Base-by-base conservation (phyloP, 2,797 vertebrate species). In the Sparus aurata region DNA sequence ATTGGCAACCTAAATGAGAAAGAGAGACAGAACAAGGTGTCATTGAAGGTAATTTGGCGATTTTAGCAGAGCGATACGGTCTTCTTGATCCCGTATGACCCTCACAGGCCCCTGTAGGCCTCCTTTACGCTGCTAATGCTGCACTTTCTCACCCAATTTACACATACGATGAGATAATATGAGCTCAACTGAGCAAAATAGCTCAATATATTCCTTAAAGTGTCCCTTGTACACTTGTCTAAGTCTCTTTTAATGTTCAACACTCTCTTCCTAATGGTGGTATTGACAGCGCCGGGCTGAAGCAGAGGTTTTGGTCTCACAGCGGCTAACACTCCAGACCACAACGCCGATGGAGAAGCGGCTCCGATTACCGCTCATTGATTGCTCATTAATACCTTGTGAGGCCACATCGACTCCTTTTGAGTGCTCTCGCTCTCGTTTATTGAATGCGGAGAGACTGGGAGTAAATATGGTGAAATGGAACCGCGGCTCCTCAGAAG, bases 1-100 rank as follows among this genome's bases (percentile, higher is more conserved):
- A 94, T 98, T 98, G 86, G 97, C 97, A 66, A 98, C 97, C 97
- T 98, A 80, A 8, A 80, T 80, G 2, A 75, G 25, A 74, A 8
- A 70, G 7, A 70, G 22, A 34, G 63, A 47, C 77, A n/a, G 63
- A 69, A 67, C 54, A 75, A 63, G 16, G 18, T 6, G 34, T 73
- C 7, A 63, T 0, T 52, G 13, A 54, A 25, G 17, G 18, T 22
- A 10, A 65, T 27, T 49, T 65, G 25, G 43, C 41, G 69, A 8
- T n/a, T 66, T 46, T 43, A 20, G 25, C 64, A 49, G 61, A 34
- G 55, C 34, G n/a, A 47, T 23, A 13, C 68, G 20, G 25, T 45
- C 18, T 67, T 34, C 34, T 59, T 30, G 50, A 73, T 50, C 17
- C 45, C 5, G 0, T 12, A 1, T 69, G 81, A 85, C 61, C 60